Evolutionary conservation across 37 sponge, comb jelly and placozoan genomes (phyloP).

Genomic region (Lycopodina hypogea): DNA sequence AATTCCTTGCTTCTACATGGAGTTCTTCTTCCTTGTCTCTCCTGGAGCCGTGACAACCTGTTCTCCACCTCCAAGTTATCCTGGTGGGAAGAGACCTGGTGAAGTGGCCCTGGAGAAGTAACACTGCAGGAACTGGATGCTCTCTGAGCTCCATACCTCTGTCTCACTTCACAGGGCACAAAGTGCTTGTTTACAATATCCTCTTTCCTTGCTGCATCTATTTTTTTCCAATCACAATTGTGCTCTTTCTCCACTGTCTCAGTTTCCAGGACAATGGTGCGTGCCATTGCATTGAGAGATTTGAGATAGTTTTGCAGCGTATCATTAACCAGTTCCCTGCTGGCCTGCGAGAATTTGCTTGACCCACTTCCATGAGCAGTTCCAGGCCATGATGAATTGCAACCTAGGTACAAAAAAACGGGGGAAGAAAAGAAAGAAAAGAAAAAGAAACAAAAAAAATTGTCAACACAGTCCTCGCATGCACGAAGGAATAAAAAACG

Average conservation of each 20-base stretch:
- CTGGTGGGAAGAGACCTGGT: neutral
- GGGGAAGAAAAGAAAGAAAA: neutral
- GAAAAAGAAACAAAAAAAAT: neutral
- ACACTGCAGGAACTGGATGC: slow-evolving; percentile 16
- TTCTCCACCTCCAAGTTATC: neutral
- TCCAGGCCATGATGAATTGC: neutral
- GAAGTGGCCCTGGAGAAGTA: neutral
- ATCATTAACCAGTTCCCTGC: slow-evolving; percentile 27
- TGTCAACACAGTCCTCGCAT: no score
- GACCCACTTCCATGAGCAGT: neutral
- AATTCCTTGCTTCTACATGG: neutral
- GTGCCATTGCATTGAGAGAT: slow-evolving; percentile 60
- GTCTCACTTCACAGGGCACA: slow-evolving; percentile 40
- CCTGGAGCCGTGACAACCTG: neutral
- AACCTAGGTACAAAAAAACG: neutral
- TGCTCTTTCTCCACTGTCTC: slow-evolving; percentile 60
- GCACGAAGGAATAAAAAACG: no score
- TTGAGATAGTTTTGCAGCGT: slow-evolving; percentile 56
- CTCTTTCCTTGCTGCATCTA: slow-evolving; percentile 46
- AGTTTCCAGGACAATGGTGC: slow-evolving; percentile 69
- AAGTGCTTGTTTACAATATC: slow-evolving; percentile 70
- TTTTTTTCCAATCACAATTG: slow-evolving; percentile 39
- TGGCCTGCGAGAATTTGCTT: slow-evolving; percentile 7
- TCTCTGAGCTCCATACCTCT: slow-evolving; percentile 15
- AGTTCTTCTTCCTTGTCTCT: slow-evolving; percentile 13